Percentiles rank a stretch among this genome's conserved stretches.
Conservation (phyloP, 2,113 vertebrate genomes). For the Notechis scutatus region DNA sequence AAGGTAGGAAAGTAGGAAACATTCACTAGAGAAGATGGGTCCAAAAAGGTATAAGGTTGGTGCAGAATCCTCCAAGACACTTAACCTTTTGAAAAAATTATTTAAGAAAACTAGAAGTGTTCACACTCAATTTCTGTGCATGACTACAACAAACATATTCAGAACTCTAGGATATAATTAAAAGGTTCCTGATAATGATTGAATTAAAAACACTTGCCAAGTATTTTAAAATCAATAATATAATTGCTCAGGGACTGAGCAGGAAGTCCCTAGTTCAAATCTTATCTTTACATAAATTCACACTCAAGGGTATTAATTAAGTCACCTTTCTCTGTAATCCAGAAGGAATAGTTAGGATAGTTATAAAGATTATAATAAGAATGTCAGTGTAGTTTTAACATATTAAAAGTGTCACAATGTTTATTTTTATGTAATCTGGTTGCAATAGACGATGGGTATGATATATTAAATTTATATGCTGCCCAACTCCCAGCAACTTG, state of each 20-base stretch:
- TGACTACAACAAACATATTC: background rate
- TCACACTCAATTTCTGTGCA: background rate
- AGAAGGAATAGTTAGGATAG: background rate
- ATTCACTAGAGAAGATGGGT: background rate
- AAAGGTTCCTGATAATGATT: background rate
- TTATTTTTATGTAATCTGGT: background rate
- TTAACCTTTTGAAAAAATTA: background rate
- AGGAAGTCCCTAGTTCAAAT: background rate
- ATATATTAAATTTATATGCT: background rate
- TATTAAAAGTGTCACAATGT: background rate
- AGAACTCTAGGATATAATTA: background rate
- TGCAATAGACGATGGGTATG: background rate
- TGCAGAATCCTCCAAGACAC: background rate
- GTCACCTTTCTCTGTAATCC: background rate
- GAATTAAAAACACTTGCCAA: background rate
- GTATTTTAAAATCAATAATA: background rate
- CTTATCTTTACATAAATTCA: background rate
- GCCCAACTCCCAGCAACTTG: background rate
- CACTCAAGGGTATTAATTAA: background rate
- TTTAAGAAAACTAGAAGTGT: background rate
- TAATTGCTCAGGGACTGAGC: background rate
- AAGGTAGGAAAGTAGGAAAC: background rate
- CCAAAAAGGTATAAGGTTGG: background rate
- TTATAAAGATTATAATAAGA: background rate
- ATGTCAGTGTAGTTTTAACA: background rate